These are phyloP conservation scores for Propsilocerus akamusi DNA, from an alignment of 1,140 invertebrate species.

Conservation along the genomic window DNA sequence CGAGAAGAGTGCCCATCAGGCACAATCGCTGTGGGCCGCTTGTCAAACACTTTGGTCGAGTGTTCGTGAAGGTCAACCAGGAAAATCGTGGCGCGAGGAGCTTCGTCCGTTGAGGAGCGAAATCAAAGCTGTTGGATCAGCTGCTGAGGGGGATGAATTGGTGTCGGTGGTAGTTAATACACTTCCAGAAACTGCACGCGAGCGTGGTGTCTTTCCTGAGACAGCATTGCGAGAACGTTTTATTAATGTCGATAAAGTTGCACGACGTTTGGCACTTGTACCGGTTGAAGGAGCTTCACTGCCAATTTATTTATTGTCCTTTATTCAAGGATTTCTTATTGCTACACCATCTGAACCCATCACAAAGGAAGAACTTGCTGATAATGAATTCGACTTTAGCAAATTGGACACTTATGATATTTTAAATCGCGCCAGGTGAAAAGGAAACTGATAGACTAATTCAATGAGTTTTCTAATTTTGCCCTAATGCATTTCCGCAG, in stretches of 20 bases:
- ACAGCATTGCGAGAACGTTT: constrained; percentile 70
- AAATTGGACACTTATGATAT: constrained; percentile 71
- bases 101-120: constrained; percentile 57
- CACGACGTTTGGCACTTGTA: constrained; percentile 58
- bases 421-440: constrained; percentile 63
- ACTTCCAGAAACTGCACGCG: constrained; percentile 54
- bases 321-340: constrained; percentile 58
- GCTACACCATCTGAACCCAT: constrained; percentile 43
- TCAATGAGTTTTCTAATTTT: not conserved
- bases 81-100: constrained; percentile 30
- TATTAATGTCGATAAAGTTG: constrained; percentile 50
- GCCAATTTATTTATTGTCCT: constrained; percentile 71
- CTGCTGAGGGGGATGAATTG: constrained; percentile 46
- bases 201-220: constrained; percentile 71
- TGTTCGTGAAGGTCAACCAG: constrained; percentile 40
- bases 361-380: constrained; percentile 44
- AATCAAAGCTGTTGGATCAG: constrained; percentile 43
- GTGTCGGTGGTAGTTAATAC: constrained; percentile 51
- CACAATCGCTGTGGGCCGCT: constrained; percentile 81
- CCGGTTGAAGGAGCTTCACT: constrained; percentile 63
- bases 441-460: not conserved
- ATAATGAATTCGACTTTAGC: constrained; percentile 45
- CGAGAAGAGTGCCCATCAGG: constrained; percentile 58
- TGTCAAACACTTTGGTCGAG: constrained; percentile 67
- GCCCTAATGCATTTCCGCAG: constrained; percentile 26